A percentile compares a stretch with the other conserved stretches of the same genome.
These are phyloP conservation scores for Drosophila nigritarsus DNA, from an alignment of 2,888 invertebrate species.

Conservation along the genomic window DNA sequence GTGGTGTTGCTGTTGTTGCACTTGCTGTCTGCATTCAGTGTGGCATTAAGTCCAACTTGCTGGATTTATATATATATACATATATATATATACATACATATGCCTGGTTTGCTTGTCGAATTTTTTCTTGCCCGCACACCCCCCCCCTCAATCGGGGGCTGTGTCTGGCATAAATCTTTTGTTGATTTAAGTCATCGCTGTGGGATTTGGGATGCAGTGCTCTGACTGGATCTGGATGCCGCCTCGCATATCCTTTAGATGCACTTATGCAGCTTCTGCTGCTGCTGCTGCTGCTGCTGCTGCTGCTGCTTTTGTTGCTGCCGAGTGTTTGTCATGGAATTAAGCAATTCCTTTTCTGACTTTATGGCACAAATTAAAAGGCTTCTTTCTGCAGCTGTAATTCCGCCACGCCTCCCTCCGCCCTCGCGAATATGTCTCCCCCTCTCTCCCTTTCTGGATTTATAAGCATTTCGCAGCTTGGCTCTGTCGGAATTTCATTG, in stretches of 20 bases:
- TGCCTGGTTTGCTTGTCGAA: slow-evolving; percentile 34
- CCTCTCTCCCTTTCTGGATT: neutral
- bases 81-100: slow-evolving; percentile 22
- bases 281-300: neutral
- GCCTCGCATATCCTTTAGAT: slow-evolving; percentile 28
- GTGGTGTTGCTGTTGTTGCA: slow-evolving; percentile 32
- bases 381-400: slow-evolving; percentile 40
- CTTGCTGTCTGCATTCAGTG: slow-evolving; percentile 44
- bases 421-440: neutral
- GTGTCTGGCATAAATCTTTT: slow-evolving; percentile 73
- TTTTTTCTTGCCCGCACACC: slow-evolving; percentile 10
- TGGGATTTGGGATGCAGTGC: slow-evolving; percentile 14
- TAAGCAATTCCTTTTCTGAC: slow-evolving; percentile 70
- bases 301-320: slow-evolving; percentile 2
- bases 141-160: neutral
- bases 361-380: slow-evolving; percentile 75
- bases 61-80: slow-evolving; percentile 61
- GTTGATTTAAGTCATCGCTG: slow-evolving; percentile 76
- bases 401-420: neutral
- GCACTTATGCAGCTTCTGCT: slow-evolving; percentile 20
- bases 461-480: slow-evolving; percentile 5
- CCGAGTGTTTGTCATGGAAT: slow-evolving; percentile 70
- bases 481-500: slow-evolving; percentile 18
- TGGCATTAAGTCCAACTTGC: slow-evolving; percentile 71
- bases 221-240: slow-evolving; percentile 1